Base-by-base conservation (phyloP, 2,888 invertebrate species). In the Cyclophora albipunctata region DNA sequence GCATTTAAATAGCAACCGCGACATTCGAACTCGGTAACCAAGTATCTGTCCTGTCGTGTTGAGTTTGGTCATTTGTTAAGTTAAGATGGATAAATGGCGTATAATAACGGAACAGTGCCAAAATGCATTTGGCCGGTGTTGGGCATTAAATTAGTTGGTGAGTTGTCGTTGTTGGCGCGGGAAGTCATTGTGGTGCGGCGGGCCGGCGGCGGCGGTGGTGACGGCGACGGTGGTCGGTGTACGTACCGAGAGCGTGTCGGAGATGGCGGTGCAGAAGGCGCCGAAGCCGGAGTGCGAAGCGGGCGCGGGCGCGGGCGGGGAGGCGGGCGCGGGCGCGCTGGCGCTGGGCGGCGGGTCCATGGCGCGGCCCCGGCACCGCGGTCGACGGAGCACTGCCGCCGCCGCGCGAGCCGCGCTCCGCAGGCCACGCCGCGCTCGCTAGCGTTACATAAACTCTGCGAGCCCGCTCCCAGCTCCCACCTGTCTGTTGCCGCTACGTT, bases 231-330 rank as follows among this genome's bases (percentile, higher is more conserved):
- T 57, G 55, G 48, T 53, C 57, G 61, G 55, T 53, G 66, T 79
- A 87, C 87, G 74, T 88, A 88, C 87, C 84, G 88, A 79, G 70
- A 88, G 64, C 60, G 87, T 86, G 73, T 86, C 88, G 62, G 87
- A 83, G 79, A 88, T 75, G 66, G 88, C 88, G 81, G 69, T 84
- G 83, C 88, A 88, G 81, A 88, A 85, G 70, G 87, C 87, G 69
- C 87, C 84, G 77, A 88, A 88, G 75, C 84, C 80, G 67, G 78
- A 73, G 51, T 59, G 59, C 59, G 76, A 68, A 61, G 80, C 67
- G 66, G 74, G 67, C 49, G 71, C 48, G 47, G 47, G 50, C 52
- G 20, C 55, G 48, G 42, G 73, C 68, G 62, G 80, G 68, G 42
- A 3, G 43, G 20, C 6, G 71, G 72, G 75, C 71, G 74, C 57